These are phyloP conservation scores for Exephanes ischioxanthus DNA, from an alignment of 2,888 invertebrate genomes.

Conservation along the genomic window DNA sequence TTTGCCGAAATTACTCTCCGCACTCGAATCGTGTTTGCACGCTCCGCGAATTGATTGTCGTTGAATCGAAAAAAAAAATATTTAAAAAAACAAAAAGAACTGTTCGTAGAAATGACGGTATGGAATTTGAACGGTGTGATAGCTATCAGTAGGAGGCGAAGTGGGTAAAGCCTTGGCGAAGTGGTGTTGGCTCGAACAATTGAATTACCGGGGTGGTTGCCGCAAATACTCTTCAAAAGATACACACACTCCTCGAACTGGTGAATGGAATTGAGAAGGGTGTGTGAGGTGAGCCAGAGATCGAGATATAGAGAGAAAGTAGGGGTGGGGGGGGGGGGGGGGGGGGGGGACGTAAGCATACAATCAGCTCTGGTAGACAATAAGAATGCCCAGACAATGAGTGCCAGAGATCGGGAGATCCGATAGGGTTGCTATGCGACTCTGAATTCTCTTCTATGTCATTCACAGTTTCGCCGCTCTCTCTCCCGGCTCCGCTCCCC, in stretches of 20 bases:
- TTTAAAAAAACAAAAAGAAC: background rate
- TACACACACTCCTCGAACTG: slow-evolving; percentile 66
- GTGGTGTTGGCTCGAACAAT: slow-evolving; percentile 59
- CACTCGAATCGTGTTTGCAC: background rate
- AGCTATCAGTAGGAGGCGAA: slow-evolving; percentile 15
- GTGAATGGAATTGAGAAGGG: slow-evolving; percentile 65
- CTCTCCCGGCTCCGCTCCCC: background rate
- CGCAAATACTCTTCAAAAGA: slow-evolving; percentile 66
- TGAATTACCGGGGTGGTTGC: slow-evolving; percentile 63
- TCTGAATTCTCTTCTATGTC: slow-evolving; percentile 42
- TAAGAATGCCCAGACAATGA: slow-evolving; percentile 68
- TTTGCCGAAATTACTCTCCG: background rate
- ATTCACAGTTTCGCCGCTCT: slow-evolving; percentile 38
- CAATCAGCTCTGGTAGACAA: slow-evolving; percentile 66
- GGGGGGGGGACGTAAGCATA: slow-evolving; percentile 59
- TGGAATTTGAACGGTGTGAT: slow-evolving; percentile 28
- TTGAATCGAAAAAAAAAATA: background rate
- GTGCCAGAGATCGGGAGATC: slow-evolving; percentile 67
- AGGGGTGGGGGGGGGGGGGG: background rate
- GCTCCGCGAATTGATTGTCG: background rate
- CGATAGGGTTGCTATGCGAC: slow-evolving; percentile 68
- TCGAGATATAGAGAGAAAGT: too few species aligned
- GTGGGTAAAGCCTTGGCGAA: slow-evolving; percentile 53
- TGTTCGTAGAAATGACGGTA: background rate
- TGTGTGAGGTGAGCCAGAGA: background rate